Base-by-base conservation (phyloP, 2,888 invertebrate species). In the Acleris sparsana region DNA sequence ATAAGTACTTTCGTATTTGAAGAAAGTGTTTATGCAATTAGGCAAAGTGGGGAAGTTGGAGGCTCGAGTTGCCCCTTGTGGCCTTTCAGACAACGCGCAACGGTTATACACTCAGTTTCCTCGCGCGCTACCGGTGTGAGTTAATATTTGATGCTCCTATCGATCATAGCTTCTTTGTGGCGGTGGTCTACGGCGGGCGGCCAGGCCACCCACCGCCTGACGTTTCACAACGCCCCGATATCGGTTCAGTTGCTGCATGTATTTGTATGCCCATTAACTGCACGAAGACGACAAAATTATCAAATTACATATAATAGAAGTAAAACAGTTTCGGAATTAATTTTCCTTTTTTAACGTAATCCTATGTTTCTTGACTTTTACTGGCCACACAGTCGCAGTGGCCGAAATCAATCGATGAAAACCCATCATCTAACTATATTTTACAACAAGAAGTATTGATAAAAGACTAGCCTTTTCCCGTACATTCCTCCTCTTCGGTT, bases 91-190 rank as follows among this genome's bases (percentile, higher is more conserved):
- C 86, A 84, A 33, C 33, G 33, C 33, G 33, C 33, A 33, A 83
- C 85, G 81, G 85, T 86, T 85, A 87, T 85, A 86, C 83, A 86
- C 88, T 86, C 78, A 80, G 82, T 83, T 89, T 86, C 85, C 84
- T 86, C 79, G 80, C 77, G 81, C 84, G 85, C 78, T 82, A 84
- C 78, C 78, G 76, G 77, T 76, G 79, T 80, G n/a, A n/a, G 79
- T 91, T 85, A 92, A 92, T 92, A 91, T 91, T 92, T 92, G 85
- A 92, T 92, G 88, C 71, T 80, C 73, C 84, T 89, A 92, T 92
- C 90, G 91, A 92, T 91, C 87, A 92, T 91, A 88, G 89, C 84
- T 89, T 87, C 87, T 88, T 88, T 85, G 84, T 79, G 77, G 79
- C 76, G 77, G 72, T 75, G 72, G 61, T 57, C 53, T 62, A n/a